Percentiles rank a stretch among this genome's conserved stretches.
Conservation (phyloP, 2,113 vertebrate genomes). For the Leucosticte australis region DNA sequence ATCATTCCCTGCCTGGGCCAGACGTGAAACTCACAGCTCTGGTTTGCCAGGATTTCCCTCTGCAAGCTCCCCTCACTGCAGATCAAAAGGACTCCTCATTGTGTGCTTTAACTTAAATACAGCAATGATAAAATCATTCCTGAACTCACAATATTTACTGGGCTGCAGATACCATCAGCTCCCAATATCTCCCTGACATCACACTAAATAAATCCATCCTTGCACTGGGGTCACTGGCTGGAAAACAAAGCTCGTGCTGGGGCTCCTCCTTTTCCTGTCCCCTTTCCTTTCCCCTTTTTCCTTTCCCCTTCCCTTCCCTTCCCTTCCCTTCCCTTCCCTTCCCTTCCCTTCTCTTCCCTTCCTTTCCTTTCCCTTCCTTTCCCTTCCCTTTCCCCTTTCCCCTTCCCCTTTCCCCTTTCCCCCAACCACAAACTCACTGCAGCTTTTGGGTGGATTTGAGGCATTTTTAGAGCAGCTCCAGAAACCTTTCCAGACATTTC, state of each 20-base stretch:
- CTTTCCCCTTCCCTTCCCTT: not conserved
- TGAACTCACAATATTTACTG: not conserved
- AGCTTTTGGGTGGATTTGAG: not conserved
- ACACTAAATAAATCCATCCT: not conserved
- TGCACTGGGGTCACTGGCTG: not conserved
- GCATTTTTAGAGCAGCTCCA: not conserved
- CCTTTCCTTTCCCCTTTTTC: too few species aligned
- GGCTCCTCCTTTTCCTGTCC: not conserved
- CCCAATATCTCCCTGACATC: not conserved
- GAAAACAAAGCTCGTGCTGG: not conserved
- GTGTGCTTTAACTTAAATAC: not conserved
- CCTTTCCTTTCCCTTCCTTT: too few species aligned
- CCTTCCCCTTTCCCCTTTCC: too few species aligned
- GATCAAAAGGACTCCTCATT: fast-evolving
- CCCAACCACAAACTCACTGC: not conserved
- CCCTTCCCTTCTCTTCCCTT: too few species aligned
- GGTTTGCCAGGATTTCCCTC: not conserved
- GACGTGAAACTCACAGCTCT: not conserved
- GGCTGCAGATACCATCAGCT: not conserved
- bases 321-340: not conserved
- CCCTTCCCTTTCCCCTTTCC: too few species aligned
- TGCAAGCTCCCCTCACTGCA: not conserved
- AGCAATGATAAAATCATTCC: not conserved
- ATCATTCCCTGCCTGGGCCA: not conserved
- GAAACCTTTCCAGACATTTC: not conserved